Evolutionary conservation across 2,797 vertebrate species (phyloP), one percentile per base, ranked within the genome.

Genomic region (Numenius phaeopus): DNA sequence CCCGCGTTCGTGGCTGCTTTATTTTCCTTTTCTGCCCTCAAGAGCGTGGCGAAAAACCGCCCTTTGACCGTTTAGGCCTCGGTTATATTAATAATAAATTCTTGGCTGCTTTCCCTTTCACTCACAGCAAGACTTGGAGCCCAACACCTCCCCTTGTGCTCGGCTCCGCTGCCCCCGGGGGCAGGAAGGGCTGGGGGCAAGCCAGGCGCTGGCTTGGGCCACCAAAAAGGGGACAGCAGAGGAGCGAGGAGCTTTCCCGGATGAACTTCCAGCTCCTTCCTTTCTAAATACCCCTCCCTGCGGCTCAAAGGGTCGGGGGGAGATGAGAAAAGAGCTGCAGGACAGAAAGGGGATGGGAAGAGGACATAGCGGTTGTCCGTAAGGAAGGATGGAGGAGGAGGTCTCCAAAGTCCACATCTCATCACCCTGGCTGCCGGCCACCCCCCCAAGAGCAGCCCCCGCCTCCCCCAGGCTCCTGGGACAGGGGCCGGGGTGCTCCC

Each of bases 81-180:
- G 22, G 13, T 54, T 50, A 8, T 4, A 18, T 14, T 0, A 27
- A 40, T 54, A 78, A 90, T 54, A 77, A 90, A 78, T 39, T 44
- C 55, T 54, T 73, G 71, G 34, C 69, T 18, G 11, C 0, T 80
- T 94, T 66, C 58, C 76, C 64, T 83, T 78, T 64, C 2, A 10
- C 50, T 32, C 34, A 6, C 4, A 76, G 73, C 7, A 11, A 42
- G 37, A 22, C 70, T 83, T 75, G 24, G 44, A 89, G 58, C n/a
- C 5, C 1, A 10, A 32, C 12, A 7, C 21, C 18, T 20, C 13
- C 29, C 72, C 27, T 75, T 2, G 12, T 15, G 7, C 20, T 61
- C 4, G 1, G 47, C 58, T 49, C 54, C 5, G 4, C 44, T 27
- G 34, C 22, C 54, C n/a, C n/a, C 0, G 0, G 37, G 4, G 4